Percentiles rank a stretch among this genome's conserved stretches.
These are phyloP conservation scores for Hydroisotoma schaefferi DNA, from an alignment of 2,888 invertebrate species.

Conservation along the genomic window DNA sequence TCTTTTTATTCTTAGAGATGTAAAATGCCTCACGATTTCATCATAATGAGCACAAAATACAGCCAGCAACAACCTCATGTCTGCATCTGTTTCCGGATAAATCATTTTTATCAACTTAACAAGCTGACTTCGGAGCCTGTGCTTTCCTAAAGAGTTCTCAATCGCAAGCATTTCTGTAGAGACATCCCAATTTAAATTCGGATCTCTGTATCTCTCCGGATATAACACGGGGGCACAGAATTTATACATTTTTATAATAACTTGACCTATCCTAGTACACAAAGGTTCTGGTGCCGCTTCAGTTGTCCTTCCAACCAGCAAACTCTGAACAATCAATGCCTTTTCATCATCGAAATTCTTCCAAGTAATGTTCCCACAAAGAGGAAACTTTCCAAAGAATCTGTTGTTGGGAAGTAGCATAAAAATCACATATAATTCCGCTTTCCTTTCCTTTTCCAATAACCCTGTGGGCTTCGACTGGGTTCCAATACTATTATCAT, in stretches of 20 bases:
- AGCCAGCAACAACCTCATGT: background rate
- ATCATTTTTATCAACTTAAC: background rate
- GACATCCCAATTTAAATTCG: conserved; percentile 12
- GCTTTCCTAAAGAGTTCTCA: background rate
- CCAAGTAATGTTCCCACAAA: background rate
- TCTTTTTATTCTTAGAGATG: conserved; percentile 11
- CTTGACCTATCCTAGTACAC: no score
- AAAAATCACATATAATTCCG: conserved; percentile 9
- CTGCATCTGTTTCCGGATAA: background rate
- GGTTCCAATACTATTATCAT: no score
- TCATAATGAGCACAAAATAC: conserved; percentile 18
- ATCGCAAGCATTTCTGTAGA: background rate
- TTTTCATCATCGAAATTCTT: background rate
- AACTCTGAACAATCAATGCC: no score
- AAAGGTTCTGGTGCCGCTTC: no score
- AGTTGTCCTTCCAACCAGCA: no score
- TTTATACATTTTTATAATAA: background rate
- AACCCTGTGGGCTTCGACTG: no score
- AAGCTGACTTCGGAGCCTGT: background rate
- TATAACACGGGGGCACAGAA: conserved; percentile 8
- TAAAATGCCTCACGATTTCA: conserved; percentile 15
- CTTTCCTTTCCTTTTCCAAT: background rate
- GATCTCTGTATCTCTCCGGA: conserved; percentile 6
- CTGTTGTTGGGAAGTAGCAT: conserved; percentile 10
- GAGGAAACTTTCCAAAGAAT: conserved; percentile 14